Evolutionary conservation across 2,797 vertebrate species (phyloP).

Genomic region (Enteromius paludinosus): DNA sequence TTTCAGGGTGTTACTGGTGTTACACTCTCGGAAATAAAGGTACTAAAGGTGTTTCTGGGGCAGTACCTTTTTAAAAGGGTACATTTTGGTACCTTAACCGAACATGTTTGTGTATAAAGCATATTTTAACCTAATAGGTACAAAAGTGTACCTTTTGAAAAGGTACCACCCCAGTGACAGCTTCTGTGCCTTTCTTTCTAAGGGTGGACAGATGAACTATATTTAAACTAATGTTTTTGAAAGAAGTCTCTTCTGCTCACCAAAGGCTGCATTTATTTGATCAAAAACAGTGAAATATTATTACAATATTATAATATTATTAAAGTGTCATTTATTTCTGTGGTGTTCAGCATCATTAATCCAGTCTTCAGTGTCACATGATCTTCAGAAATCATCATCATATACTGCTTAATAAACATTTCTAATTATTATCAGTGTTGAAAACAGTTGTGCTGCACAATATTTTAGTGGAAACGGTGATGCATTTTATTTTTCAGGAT

Average conservation of each 20-base stretch:
- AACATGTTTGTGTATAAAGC: too few species aligned
- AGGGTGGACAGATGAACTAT: not conserved
- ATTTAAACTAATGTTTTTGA: not conserved
- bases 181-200: too few species aligned
- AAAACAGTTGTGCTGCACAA: not conserved
- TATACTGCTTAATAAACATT: not conserved
- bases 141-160: too few species aligned
- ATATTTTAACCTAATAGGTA: too few species aligned
- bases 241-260: not conserved
- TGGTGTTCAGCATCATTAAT: not conserved
- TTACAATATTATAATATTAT: rapidly evolving
- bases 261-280: not conserved
- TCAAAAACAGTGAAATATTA: not conserved
- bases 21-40: too few species aligned
- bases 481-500: not conserved
- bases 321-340: not conserved
- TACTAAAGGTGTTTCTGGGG: too few species aligned
- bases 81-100: too few species aligned
- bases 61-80: too few species aligned
- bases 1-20: not conserved
- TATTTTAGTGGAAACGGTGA: not conserved
- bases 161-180: too few species aligned
- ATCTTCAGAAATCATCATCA: not conserved
- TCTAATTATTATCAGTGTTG: not conserved
- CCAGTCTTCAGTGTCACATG: not conserved